phyloP scores from a whole-genome alignment of 2,888 invertebrate genomes.

The Quadriops clusia region DNA sequence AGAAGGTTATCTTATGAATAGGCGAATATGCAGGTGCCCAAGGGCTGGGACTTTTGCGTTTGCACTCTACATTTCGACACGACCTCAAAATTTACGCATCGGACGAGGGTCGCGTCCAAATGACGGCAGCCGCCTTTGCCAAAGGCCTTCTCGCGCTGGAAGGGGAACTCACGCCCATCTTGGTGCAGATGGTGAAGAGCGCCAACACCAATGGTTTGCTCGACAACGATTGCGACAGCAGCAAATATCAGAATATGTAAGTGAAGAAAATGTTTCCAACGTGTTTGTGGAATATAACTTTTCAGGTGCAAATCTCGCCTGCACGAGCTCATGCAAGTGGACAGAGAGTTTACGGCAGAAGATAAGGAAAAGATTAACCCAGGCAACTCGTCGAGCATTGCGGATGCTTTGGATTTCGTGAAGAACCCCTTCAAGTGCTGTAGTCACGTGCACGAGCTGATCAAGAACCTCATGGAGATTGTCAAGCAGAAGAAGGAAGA shows the following conservation, averaged over 20 bases:
- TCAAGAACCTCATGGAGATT: constrained; percentile 74
- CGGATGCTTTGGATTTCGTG: constrained; percentile 85
- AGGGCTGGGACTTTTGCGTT: constrained; percentile 84
- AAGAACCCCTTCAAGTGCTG: constrained; percentile 93
- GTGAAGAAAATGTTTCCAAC: constrained; percentile 26
- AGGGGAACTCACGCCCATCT: constrained; percentile 95
- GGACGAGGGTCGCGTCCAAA: constrained; percentile 98
- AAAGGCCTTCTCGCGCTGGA: constrained; percentile 95
- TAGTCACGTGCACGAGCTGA: constrained; percentile 76
- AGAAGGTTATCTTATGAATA: constrained; percentile 18
- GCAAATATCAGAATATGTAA: constrained; percentile 89
- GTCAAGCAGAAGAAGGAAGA: constrained; percentile 80
- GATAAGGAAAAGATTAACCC: constrained; percentile 86
- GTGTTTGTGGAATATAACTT: constrained; percentile 1
- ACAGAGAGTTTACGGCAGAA: constrained; percentile 72
- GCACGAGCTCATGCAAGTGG: constrained; percentile 84
- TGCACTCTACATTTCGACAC: constrained; percentile 97
- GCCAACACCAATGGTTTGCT: constrained; percentile 96
- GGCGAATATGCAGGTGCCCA: constrained; percentile 85
- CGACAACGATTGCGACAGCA: constrained; percentile 96
- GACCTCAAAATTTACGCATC: constrained; percentile 99
- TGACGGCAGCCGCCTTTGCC: constrained; percentile 99
- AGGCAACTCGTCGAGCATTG: constrained; percentile 81
- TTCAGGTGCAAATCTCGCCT: constrained; percentile 86
- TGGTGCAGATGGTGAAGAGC: constrained; percentile 99